phyloP scores from a whole-genome alignment of 2,797 vertebrate species.

The Threskiornis aethiopicus region DNA sequence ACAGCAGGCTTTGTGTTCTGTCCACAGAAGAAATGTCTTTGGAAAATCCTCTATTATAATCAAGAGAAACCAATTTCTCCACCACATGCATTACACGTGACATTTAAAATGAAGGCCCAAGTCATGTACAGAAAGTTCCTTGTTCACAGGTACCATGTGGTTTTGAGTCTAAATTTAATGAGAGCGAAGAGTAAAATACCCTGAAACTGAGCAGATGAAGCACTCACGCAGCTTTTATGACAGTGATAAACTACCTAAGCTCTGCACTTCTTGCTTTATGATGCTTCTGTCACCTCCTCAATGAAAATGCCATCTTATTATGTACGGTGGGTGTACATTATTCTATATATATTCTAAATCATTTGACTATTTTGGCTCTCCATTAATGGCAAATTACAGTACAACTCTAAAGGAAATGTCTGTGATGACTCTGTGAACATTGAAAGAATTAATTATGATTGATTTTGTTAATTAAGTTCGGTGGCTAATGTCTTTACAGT shows the following conservation, averaged over 20 bases:
- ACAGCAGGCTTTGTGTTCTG: background rate
- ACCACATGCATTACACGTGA: background rate
- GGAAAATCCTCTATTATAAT: background rate
- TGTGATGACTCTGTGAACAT: conserved; percentile 41
- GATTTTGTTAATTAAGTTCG: conserved; percentile 75
- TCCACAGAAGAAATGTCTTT: background rate
- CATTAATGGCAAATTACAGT: conserved; percentile 71
- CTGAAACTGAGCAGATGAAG: conserved; percentile 18
- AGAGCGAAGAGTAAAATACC: background rate
- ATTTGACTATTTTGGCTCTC: conserved; percentile 68
- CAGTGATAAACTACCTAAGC: conserved; percentile 15
- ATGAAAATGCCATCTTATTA: conserved; percentile 55
- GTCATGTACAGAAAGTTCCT: conserved; percentile 7
- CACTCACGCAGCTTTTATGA: background rate
- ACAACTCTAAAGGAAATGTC: conserved; percentile 70
- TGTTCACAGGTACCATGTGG: background rate
- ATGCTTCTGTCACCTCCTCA: conserved; percentile 40
- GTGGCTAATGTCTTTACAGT: conserved; percentile 69
- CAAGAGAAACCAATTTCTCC: background rate
- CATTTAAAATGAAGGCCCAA: conserved; percentile 27
- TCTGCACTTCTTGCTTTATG: conserved; percentile 46
- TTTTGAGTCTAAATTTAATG: conserved; percentile 22
- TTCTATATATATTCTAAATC: conserved; percentile 64
- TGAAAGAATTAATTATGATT: conserved; percentile 75
- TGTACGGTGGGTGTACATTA: conserved; percentile 54